Conservation (phyloP, 1,140 invertebrate genomes). For the Ruditapes philippinarum region DNA sequence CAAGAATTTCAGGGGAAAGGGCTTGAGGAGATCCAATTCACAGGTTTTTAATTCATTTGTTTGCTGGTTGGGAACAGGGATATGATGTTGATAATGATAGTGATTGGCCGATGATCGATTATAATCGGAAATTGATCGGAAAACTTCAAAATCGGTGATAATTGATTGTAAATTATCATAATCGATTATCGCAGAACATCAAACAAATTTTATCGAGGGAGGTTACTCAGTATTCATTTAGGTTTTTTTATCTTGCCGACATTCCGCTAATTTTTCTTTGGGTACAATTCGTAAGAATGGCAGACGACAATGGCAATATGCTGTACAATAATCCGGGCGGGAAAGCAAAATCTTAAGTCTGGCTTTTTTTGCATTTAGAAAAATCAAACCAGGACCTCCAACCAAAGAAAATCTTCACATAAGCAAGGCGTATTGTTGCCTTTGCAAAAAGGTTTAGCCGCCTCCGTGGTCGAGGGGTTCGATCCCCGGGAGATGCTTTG, state of each 20-base stretch:
- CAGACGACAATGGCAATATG: conserved; percentile 16
- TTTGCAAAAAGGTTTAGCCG: too few relatives aligned
- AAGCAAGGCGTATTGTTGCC: conserved; percentile 18
- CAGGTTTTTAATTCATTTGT: too few relatives aligned
- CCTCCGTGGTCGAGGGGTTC: too few relatives aligned
- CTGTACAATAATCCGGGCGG: conserved; percentile 17
- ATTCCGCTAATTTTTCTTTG: conserved; percentile 21
- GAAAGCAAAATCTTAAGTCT: conserved; percentile 13
- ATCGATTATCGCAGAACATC: conserved; percentile 22
- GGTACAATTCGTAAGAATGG: conserved; percentile 26
- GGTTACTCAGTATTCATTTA: conserved; percentile 30
- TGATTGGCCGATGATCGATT: conserved; percentile 15
- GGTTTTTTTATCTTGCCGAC: conserved; percentile 20
- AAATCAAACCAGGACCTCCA: conserved; percentile 28
- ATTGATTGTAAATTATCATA: conserved; percentile 32
- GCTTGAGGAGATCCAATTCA: too few relatives aligned
- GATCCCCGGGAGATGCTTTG: too few relatives aligned
- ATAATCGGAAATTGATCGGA: neutral
- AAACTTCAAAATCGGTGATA: conserved; percentile 26
- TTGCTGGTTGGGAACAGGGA: too few relatives aligned
- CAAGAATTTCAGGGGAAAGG: too few relatives aligned
- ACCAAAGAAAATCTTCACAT: conserved; percentile 18
- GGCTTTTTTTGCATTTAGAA: conserved; percentile 23
- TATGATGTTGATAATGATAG: neutral
- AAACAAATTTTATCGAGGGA: conserved; percentile 18